Conservation (phyloP, 2,797 vertebrate genomes). For the Acropternis orthonyx region DNA sequence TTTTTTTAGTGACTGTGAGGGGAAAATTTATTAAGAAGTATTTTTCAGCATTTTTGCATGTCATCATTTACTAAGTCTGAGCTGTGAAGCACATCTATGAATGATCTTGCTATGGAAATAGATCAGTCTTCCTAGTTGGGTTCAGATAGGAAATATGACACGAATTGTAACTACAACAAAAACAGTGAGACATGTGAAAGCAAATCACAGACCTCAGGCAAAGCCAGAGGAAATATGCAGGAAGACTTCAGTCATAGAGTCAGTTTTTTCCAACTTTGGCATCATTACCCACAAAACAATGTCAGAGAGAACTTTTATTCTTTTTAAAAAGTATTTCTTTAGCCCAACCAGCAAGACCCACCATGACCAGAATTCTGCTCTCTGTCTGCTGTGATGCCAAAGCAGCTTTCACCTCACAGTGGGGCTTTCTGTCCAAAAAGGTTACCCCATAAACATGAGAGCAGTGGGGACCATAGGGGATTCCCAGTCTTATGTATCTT, state of each 20-base stretch:
- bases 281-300: not conserved
- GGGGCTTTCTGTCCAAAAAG: not conserved
- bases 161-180: not conserved
- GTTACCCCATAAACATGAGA: not conserved
- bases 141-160: not conserved
- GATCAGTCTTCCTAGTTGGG: not conserved
- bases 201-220: not conserved
- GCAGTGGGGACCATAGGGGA: too few species aligned
- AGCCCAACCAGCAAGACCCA: not conserved
- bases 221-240: not conserved
- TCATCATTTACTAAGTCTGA: not conserved
- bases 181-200: not conserved
- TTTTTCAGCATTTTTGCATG: not conserved
- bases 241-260: not conserved
- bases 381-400: not conserved
- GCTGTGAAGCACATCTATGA: not conserved
- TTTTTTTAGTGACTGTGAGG: not conserved
- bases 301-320: fast-evolving
- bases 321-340: not conserved
- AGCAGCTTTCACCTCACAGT: not conserved
- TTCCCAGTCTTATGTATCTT: not conserved
- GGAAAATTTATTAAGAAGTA: not conserved
- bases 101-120: not conserved
- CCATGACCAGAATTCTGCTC: not conserved
- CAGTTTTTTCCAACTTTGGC: not conserved